phyloP scores from a whole-genome alignment of 2,888 invertebrate species.

The Watsonalla cultraria region DNA sequence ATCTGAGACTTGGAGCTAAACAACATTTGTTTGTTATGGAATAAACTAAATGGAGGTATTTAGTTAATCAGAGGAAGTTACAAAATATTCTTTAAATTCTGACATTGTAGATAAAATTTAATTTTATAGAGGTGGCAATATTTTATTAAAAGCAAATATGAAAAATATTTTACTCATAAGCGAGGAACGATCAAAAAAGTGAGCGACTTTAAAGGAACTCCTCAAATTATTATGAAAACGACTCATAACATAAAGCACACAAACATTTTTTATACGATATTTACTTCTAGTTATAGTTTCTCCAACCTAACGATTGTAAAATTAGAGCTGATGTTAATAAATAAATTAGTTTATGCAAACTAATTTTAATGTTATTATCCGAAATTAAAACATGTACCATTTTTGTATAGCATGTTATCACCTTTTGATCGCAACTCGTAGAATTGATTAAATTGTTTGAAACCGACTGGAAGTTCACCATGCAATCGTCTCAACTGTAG shows the following conservation, averaged over 20 bases:
- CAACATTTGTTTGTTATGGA: neutral
- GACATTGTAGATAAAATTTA: neutral
- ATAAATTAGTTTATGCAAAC: too few species aligned
- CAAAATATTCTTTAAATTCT: neutral
- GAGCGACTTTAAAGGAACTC: neutral
- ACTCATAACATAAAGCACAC: neutral
- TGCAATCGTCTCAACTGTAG: constrained; percentile 46
- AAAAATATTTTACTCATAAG: constrained; percentile 15
- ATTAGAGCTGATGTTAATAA: too few species aligned
- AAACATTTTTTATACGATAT: too few species aligned
- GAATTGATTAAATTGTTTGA: constrained; percentile 19
- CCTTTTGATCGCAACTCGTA: constrained; percentile 34
- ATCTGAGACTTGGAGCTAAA: too few species aligned
- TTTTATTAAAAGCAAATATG: constrained; percentile 9
- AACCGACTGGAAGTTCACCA: constrained; percentile 43
- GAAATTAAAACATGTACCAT: too few species aligned
- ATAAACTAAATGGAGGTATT: too few species aligned
- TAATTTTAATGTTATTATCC: neutral
- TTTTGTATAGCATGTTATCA: constrained; percentile 1
- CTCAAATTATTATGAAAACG: neutral
- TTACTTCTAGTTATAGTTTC: too few species aligned
- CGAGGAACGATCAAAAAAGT: constrained; percentile 34
- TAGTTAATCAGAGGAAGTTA: too few species aligned
- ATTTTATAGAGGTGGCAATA: neutral
- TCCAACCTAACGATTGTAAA: neutral